Conservation (phyloP, 2,797 vertebrate species). For the Phrynocephalus forsythii region DNA sequence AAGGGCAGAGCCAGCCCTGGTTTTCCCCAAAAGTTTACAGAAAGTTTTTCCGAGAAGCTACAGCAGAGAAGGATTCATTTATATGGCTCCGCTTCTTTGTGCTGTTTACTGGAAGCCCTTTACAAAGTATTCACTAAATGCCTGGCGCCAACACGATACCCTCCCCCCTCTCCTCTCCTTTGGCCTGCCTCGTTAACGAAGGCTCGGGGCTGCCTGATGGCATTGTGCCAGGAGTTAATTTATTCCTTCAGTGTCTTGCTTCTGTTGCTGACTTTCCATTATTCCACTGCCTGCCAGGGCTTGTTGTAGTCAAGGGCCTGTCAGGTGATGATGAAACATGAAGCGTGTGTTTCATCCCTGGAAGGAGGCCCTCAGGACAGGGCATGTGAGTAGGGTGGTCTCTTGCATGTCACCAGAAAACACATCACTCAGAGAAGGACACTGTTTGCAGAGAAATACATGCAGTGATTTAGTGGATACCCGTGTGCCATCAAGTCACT, state of each 20-base stretch:
- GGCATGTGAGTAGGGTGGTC: no score
- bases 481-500: no score
- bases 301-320: slow-evolving; percentile 2
- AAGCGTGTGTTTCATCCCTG: not conserved
- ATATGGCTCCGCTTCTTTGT: not conserved
- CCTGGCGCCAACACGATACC: not conserved
- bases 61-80: not conserved
- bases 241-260: slow-evolving; percentile 26
- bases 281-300: slow-evolving; percentile 5
- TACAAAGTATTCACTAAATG: slow-evolving; percentile 1
- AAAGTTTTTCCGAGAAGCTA: not conserved
- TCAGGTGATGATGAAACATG: not conserved
- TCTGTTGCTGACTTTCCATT: slow-evolving; percentile 5
- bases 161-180: not conserved
- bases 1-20: not conserved
- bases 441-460: no score
- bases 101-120: not conserved
- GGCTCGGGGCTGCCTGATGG: slow-evolving; percentile 12
- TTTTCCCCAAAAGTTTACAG: not conserved
- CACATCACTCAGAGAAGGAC: no score
- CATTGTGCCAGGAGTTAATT: slow-evolving; percentile 9
- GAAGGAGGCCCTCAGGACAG: no score
- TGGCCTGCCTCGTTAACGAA: slow-evolving; percentile 1
- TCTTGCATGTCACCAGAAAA: no score
- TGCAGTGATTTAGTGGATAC: no score